Base-by-base conservation (phyloP, 2,797 vertebrate genomes). In the Galaxias olidus region DNA sequence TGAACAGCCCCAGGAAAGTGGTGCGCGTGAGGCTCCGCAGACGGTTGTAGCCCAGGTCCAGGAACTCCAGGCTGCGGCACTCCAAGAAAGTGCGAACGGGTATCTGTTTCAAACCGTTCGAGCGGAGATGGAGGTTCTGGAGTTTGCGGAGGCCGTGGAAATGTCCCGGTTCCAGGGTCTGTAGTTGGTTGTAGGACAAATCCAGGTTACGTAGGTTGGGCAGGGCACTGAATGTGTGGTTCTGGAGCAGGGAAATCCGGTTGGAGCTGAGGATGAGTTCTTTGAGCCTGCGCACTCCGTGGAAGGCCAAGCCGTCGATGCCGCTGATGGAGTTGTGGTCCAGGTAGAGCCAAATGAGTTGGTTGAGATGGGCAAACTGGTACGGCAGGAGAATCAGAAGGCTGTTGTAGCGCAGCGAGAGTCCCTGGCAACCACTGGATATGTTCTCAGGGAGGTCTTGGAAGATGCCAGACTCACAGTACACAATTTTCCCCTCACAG, bases 241-340 rank as follows among this genome's bases (percentile, higher is more conserved):
- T 98, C 88, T 93, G 93, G 86, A 98, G 89, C 70, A 91, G 86
- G 48, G 83, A 86, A 71, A 98, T 98, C 83, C 95, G 95, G 81
- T 98, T 98, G 84, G 97, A 98, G 89, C 96, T 98, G 45, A 98
- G 90, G 74, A 98, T 97, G 69, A 98, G 85, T 81, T 98, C 97
- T 89, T 98, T 98, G 68, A 98, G 92, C 74, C 97, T 86, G 10
- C 96, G 95, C 66, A 98, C 95, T 0, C 97, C 97, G 43, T 95
- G 95, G 84, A 98, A 98, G 0, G 96, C 94, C 18, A 95, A 86
- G 75, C 93, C 91, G 6, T 98, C 96, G 61, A 98, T 89, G 0
- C 83, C 84, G 59, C 75, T 89, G 87, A 98, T 93, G 77, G 95
- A 91, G 71, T 98, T 98, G 77, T 98, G 97, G 92, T 98, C 97